A percentile compares a stretch with the other conserved stretches of the same genome.
Conservation (phyloP, 2,888 invertebrate genomes). For the Synanthedon vespiformis region DNA sequence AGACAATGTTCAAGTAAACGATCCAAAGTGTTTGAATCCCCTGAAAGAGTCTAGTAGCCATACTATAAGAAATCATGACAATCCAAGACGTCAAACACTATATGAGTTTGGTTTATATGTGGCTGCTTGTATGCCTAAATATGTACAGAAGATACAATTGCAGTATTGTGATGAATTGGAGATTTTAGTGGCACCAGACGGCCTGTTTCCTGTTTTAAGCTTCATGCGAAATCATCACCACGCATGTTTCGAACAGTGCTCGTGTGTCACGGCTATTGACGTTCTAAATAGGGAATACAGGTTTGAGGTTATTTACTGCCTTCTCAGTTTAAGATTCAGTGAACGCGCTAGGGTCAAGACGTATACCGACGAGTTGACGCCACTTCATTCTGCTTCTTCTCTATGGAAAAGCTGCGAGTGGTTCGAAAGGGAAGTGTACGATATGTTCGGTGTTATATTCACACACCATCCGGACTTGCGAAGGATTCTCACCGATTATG, state of each 20-base stretch:
- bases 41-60: conserved; percentile 22
- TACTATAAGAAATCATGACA: conserved; percentile 43
- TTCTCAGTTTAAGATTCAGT: conserved; percentile 39
- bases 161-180: conserved; percentile 51
- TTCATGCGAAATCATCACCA: conserved; percentile 49
- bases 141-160: conserved; percentile 50
- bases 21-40: conserved; percentile 33
- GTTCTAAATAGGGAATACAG: conserved; percentile 46
- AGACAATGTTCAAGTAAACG: conserved; percentile 16
- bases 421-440: conserved; percentile 53
- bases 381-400: conserved; percentile 36
- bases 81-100: conserved; percentile 32
- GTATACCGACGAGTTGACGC: conserved; percentile 55
- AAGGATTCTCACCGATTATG: conserved; percentile 55
- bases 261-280: conserved; percentile 43
- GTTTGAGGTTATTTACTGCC: conserved; percentile 46
- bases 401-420: conserved; percentile 34
- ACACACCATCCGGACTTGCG: conserved; percentile 55
- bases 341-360: conserved; percentile 41
- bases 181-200: conserved; percentile 46
- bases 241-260: conserved; percentile 44
- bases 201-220: conserved; percentile 36
- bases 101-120: conserved; percentile 57
- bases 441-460: conserved; percentile 54
- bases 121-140: conserved; percentile 53